Evolutionary conservation across 2,797 vertebrate species (phyloP).

Genomic region (Acanthis flammea): DNA sequence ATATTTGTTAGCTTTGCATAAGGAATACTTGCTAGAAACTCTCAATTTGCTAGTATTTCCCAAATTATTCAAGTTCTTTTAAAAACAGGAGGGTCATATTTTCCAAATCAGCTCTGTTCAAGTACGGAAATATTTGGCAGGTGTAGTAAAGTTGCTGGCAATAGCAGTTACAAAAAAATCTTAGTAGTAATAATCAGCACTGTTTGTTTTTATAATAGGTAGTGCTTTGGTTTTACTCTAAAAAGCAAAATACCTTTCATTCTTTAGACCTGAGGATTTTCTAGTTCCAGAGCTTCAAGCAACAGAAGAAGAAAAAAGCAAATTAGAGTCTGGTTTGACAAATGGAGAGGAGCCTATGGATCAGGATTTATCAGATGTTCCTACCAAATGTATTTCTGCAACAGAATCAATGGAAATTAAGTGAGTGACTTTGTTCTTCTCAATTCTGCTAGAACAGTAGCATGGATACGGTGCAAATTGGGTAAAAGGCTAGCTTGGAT

Average conservation of each 20-base stretch:
- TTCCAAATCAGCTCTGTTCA: neutral
- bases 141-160: neutral
- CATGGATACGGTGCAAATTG: neutral
- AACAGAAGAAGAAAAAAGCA: slow-evolving; percentile 97
- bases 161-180: neutral
- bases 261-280: slow-evolving; percentile 92
- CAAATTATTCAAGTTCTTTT: neutral
- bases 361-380: slow-evolving; percentile 95
- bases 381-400: slow-evolving; percentile 92
- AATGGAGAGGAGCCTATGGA: slow-evolving; percentile 98
- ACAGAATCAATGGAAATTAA: slow-evolving; percentile 94
- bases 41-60: neutral
- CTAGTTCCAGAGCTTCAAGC: slow-evolving; percentile 96
- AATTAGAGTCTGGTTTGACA: slow-evolving; percentile 90
- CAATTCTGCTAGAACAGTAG: neutral
- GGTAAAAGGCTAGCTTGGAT: neutral
- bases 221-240: neutral
- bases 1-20: neutral
- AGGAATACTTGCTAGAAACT: neutral
- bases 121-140: neutral
- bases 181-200: neutral
- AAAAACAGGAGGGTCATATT: neutral
- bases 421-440: slow-evolving; percentile 75
- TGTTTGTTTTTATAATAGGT: neutral
- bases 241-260: slow-evolving; percentile 2